A percentile compares a stretch with the other conserved stretches of the same genome.
phyloP scores from a whole-genome alignment of 1,140 invertebrate species.

The Ostrea edulis region DNA sequence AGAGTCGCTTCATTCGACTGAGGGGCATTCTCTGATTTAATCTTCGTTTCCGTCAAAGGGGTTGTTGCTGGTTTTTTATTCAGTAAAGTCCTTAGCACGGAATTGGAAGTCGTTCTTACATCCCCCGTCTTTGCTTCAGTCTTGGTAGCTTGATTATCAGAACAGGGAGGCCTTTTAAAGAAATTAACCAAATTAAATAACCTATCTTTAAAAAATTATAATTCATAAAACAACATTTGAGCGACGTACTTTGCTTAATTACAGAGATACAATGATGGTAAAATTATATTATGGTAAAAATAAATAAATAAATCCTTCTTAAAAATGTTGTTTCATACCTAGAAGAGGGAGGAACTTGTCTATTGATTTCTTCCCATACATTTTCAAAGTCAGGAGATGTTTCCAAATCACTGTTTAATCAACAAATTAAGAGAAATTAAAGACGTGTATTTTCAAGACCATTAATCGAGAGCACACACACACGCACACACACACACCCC shows the following conservation, averaged over 20 bases:
- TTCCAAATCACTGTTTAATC: constrained; percentile 35
- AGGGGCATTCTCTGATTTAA: constrained; percentile 30
- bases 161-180: constrained; percentile 13
- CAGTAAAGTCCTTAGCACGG: constrained; percentile 19
- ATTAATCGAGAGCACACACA: neutral
- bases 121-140: constrained; percentile 28
- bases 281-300: constrained; percentile 25
- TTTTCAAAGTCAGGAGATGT: constrained; percentile 20
- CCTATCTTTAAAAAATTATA: neutral
- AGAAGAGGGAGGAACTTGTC: constrained; percentile 12
- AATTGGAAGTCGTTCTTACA: constrained; percentile 15
- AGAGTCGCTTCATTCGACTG: constrained; percentile 15
- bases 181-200: constrained; percentile 23
- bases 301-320: constrained; percentile 26
- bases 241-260: neutral
- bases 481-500: neutral
- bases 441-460: neutral
- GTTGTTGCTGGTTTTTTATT: constrained; percentile 1
- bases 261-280: constrained; percentile 34
- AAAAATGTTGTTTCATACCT: constrained; percentile 2
- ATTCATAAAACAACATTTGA: constrained; percentile 32
- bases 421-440: constrained; percentile 22
- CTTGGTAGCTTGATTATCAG: neutral
- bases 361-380: constrained; percentile 19
- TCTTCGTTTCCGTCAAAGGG: constrained; percentile 15